These are phyloP conservation scores for Campoplex capitator DNA, from an alignment of 2,888 invertebrate species.

Conservation along the genomic window DNA sequence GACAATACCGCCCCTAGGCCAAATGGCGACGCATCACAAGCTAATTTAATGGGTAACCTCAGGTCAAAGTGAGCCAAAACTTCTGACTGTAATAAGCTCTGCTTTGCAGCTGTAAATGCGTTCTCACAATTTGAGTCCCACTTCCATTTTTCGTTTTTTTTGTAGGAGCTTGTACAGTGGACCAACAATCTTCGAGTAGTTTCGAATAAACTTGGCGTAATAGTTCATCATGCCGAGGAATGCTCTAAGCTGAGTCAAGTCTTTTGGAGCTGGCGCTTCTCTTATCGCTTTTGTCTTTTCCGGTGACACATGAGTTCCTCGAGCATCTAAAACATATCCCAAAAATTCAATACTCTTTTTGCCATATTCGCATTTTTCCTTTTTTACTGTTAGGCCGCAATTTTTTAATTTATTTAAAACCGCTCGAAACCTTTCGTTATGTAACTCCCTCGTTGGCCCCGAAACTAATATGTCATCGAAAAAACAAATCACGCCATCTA, in stretches of 20 bases:
- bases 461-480: too few relatives aligned
- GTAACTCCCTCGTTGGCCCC: too few relatives aligned
- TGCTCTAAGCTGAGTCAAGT: constrained; percentile 34
- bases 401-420: too few relatives aligned
- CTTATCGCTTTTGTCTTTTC: constrained; percentile 36
- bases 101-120: constrained; percentile 16
- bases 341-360: too few relatives aligned
- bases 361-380: too few relatives aligned
- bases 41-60: constrained; percentile 73
- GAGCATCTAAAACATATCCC: too few relatives aligned
- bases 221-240: constrained; percentile 63
- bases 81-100: constrained; percentile 18
- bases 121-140: constrained; percentile 11
- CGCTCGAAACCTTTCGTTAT: too few relatives aligned
- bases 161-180: constrained; percentile 51
- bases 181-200: constrained; percentile 36
- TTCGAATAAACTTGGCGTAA: constrained; percentile 59
- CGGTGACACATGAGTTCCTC: too few relatives aligned
- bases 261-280: constrained; percentile 28
- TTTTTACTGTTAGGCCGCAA: too few relatives aligned
- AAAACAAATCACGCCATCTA: too few relatives aligned
- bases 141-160: constrained; percentile 36
- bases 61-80: constrained; percentile 70
- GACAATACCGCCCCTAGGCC: constrained; percentile 77
- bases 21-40: constrained; percentile 81